Percentiles rank a stretch among this genome's conserved stretches.
These are phyloP conservation scores for Eupeodes latifasciatus DNA, from an alignment of 2,888 invertebrate species.

Conservation along the genomic window DNA sequence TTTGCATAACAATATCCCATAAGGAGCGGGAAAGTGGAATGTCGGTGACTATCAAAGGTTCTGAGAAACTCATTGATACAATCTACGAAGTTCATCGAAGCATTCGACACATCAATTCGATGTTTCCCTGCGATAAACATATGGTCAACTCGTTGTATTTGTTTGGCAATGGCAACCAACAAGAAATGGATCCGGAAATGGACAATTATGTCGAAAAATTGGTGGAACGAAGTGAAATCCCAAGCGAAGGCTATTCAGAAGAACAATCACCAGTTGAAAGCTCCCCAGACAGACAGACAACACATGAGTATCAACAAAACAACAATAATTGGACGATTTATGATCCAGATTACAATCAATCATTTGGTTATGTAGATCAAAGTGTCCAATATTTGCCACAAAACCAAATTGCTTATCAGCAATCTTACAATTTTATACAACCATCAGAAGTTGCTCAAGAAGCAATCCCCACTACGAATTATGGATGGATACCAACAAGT, in stretches of 20 bases:
- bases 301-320: not conserved
- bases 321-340: slow-evolving; percentile 1
- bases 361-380: not conserved
- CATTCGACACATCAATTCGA: slow-evolving; percentile 88
- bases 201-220: slow-evolving; percentile 13
- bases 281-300: too few relatives aligned
- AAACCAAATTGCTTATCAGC: not conserved
- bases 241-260: not conserved
- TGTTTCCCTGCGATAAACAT: not conserved
- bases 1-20: slow-evolving; percentile 93
- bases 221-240: slow-evolving; percentile 12
- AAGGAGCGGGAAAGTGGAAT: slow-evolving; percentile 95
- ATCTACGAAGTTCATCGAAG: slow-evolving; percentile 95
- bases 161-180: slow-evolving; percentile 15
- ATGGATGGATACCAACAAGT: not conserved
- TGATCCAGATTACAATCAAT: not conserved
- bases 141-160: not conserved
- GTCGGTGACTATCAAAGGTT: slow-evolving; percentile 95
- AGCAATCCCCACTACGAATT: not conserved
- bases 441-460: not conserved
- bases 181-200: not conserved
- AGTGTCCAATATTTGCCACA: not conserved
- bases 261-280: not conserved
- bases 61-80: slow-evolving; percentile 93
- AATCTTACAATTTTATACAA: not conserved